phyloP scores from a whole-genome alignment of 2,797 vertebrate species.

The Acanthis flammea region DNA sequence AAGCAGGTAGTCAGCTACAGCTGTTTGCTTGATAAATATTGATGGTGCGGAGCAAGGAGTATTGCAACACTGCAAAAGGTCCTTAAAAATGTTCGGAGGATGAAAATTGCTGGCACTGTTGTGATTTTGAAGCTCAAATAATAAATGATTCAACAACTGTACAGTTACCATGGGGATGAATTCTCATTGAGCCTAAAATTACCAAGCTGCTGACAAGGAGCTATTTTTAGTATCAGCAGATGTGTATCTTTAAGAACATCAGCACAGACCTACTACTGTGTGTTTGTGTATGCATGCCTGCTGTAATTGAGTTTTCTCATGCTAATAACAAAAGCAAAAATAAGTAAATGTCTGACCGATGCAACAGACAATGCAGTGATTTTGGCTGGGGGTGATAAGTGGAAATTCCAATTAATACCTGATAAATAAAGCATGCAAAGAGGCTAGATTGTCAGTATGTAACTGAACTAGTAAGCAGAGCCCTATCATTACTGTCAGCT shows the following conservation, averaged over 20 bases:
- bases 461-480: constrained; percentile 18
- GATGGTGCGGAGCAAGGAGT: background rate
- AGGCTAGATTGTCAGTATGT: background rate
- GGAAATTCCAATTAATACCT: constrained; percentile 34
- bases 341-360: background rate
- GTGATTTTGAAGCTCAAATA: constrained; percentile 63
- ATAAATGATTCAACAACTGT: constrained; percentile 75
- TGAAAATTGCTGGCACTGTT: constrained; percentile 43
- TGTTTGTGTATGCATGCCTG: constrained; percentile 39
- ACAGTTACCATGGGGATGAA: constrained; percentile 72
- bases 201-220: constrained; percentile 66
- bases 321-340: constrained; percentile 22
- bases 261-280: constrained; percentile 56
- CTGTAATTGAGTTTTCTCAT: constrained; percentile 31
- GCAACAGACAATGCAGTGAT: background rate
- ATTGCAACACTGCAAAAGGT: background rate
- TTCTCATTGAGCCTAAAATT: constrained; percentile 74
- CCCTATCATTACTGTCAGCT: background rate
- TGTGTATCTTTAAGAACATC: constrained; percentile 70
- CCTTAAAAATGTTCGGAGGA: constrained; percentile 41
- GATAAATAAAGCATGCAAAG: constrained; percentile 34
- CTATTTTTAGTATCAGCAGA: constrained; percentile 73
- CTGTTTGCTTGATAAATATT: constrained; percentile 21
- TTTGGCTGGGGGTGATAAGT: background rate
- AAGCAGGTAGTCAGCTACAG: background rate